A percentile compares a stretch with the other conserved stretches of the same genome.
These are phyloP conservation scores for Channallabes apus DNA, from an alignment of 2,797 vertebrate genomes.

Conservation along the genomic window DNA sequence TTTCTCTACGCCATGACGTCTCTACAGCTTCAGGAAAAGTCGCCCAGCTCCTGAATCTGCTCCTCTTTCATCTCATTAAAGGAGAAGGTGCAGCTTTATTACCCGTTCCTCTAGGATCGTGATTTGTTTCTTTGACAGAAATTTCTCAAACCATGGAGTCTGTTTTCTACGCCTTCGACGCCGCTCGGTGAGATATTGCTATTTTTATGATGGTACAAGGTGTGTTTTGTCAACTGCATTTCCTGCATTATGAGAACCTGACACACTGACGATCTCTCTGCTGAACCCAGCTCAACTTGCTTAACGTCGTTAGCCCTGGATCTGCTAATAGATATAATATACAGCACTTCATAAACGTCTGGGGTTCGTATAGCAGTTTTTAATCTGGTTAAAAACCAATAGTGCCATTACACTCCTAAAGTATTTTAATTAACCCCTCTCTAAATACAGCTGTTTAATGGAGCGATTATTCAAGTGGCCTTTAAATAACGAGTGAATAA, in stretches of 20 bases:
- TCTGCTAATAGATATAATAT: not conserved
- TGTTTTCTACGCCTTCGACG: not conserved
- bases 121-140: conserved; percentile 13
- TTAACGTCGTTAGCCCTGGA: not conserved
- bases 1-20: not conserved
- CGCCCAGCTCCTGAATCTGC: not conserved
- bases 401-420: not conserved
- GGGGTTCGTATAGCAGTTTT: not conserved
- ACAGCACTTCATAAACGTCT: conserved; percentile 5
- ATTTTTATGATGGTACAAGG: conserved; percentile 6
- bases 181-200: not conserved
- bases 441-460: conserved; percentile 28
- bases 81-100: not conserved
- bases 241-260: not conserved
- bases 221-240: not conserved
- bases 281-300: not conserved
- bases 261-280: not conserved
- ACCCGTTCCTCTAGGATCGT: not conserved
- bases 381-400: conserved; percentile 9
- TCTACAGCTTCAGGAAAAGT: not conserved
- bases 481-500: conserved; percentile 43
- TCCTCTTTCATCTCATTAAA: not conserved
- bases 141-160: not conserved
- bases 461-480: conserved; percentile 43
- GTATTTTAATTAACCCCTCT: conserved; percentile 9